phyloP scores from a whole-genome alignment of 1,140 invertebrate species.

The Triops cancriformis region DNA sequence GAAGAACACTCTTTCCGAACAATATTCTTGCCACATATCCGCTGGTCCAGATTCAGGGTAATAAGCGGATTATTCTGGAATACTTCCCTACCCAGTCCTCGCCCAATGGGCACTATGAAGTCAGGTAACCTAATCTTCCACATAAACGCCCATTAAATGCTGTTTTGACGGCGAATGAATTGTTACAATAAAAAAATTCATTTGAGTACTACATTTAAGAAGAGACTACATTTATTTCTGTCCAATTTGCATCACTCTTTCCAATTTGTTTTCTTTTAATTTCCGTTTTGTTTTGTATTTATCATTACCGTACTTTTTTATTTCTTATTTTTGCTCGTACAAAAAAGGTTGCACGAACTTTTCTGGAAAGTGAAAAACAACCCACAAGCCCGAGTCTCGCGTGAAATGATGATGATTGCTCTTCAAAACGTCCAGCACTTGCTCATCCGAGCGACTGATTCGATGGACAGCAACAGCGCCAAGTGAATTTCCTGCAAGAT shows the following conservation, averaged over 20 bases:
- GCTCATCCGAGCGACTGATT: constrained; percentile 63
- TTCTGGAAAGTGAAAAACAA: constrained; percentile 55
- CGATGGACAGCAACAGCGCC: constrained; percentile 52
- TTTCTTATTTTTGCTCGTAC: not conserved
- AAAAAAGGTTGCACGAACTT: constrained; percentile 50
- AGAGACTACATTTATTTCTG: not conserved
- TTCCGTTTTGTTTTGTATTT: not conserved
- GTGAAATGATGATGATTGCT: constrained; percentile 76
- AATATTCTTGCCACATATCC: constrained; percentile 60
- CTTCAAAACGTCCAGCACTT: constrained; percentile 77
- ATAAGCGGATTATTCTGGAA: constrained; percentile 63
- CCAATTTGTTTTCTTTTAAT: not conserved
- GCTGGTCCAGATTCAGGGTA: constrained; percentile 73
- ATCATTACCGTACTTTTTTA: not conserved
- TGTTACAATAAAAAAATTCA: not conserved
- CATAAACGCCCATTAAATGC: not conserved
- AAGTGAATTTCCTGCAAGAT: constrained; percentile 43
- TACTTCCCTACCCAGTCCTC: constrained; percentile 49
- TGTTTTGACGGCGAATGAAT: not conserved
- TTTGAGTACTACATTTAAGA: not conserved
- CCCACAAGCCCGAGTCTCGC: constrained; percentile 51
- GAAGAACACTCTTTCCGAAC: constrained; percentile 45
- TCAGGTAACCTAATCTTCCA: constrained; percentile 43
- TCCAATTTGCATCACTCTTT: not conserved
- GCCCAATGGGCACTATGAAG: constrained; percentile 48